Base-by-base conservation (phyloP, 2,888 invertebrate species). In the Calliphora vomitoria region DNA sequence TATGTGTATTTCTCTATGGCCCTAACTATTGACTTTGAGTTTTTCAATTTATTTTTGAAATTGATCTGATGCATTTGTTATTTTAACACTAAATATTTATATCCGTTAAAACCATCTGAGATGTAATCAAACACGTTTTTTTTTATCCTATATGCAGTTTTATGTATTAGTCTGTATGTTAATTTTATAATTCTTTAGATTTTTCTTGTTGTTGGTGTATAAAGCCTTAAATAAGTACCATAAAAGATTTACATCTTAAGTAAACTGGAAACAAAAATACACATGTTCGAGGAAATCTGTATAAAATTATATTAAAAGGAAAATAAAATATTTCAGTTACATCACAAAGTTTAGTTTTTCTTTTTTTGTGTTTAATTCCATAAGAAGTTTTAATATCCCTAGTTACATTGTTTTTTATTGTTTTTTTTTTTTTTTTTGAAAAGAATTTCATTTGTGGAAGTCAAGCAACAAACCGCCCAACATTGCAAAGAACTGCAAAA, bases 171-270 rank as follows among this genome's bases (percentile, higher is more conserved):
- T 66, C 20, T 41, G 64, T 38, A 58, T 50, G 47, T 38, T 50
- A 50, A 50, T 80, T 71, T 4, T 50, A 13, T 71, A 80, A 62
- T 71, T 71, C 44, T 41, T 1, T 35, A 68, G n/a, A 35, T 38
- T 15, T 38, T 35, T n/a, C 68, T 10, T 71, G 15, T 11, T 58
- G 0, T 50, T 50, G 31, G 25, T 31, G 68, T 68, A 50, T 53
- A 68, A 60, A 41, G 20, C 25, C 50, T 58, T 66, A 66, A 82
- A 66, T 38, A 74, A 74, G 47, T 15, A 58, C 18, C 38, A 66
- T 38, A 75, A 53, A 69, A 64, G 64, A 78, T 76, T 38, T 50
- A 20, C 50, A 66, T 50, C 66, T 79, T 68, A 79, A 80, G 74
- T 68, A 74, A 74, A 66, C 60, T 72, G 18, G 0, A 64, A 44